Conservation (phyloP, 2,888 invertebrate species). For the Stratiomys singularior region DNA sequence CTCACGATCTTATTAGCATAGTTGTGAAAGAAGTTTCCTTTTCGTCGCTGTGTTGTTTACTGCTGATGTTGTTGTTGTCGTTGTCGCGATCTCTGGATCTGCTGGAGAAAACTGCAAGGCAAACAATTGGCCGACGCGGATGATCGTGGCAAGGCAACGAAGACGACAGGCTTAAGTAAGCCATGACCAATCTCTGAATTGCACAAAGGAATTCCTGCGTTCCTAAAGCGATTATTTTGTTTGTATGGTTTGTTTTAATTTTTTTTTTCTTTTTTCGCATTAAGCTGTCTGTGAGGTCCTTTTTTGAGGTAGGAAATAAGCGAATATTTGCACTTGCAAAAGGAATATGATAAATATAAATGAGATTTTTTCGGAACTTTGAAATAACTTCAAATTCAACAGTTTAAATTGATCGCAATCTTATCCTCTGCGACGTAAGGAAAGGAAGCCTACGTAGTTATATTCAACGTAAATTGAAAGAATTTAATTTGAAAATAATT, state of each 20-base stretch:
- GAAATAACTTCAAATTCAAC: no score
- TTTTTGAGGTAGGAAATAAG: no score
- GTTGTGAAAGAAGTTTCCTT: conserved; percentile 53
- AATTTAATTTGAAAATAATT: no score
- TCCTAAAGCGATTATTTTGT: background rate
- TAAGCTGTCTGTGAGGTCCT: no score
- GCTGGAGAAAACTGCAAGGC: conserved; percentile 28
- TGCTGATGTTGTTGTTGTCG: background rate
- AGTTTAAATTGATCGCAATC: no score
- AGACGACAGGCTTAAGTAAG: background rate
- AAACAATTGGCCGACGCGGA: conserved; percentile 1
- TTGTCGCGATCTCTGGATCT: background rate
- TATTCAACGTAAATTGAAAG: no score
- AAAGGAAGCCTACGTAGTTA: no score
- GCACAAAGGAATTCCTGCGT: conserved; percentile 9
- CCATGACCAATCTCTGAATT: background rate
- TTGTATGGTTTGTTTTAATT: background rate
- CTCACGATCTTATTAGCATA: conserved; percentile 55
- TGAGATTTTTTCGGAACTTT: no score
- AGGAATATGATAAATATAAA: no score
- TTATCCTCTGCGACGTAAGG: no score
- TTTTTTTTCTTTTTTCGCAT: background rate
- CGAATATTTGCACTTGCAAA: no score
- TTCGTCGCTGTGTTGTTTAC: conserved; percentile 43
- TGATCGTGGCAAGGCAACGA: background rate